Evolutionary conservation across 1,140 invertebrate species (phyloP).

Genomic region (Listronotus bonariensis): DNA sequence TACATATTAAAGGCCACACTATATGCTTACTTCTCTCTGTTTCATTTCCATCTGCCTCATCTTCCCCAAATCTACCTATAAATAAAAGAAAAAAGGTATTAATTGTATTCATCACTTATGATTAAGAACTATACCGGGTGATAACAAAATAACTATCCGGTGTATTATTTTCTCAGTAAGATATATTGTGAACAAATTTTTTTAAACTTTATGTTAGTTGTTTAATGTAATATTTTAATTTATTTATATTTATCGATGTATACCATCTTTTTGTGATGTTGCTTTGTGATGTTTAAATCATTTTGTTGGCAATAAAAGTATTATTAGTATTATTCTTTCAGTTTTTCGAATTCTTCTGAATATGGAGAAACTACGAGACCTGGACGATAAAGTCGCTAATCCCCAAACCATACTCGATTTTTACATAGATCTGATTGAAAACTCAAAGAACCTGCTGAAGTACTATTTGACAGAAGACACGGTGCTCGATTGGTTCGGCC

Average conservation of each 20-base stretch:
- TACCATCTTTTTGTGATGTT: no score
- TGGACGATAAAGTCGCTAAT: slow-evolving; percentile 27
- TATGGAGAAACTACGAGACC: slow-evolving; percentile 13
- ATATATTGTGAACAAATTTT: no score
- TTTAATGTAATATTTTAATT: no score
- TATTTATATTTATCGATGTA: no score
- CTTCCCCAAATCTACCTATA: slow-evolving; percentile 53
- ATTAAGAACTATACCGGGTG: no score
- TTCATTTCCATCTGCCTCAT: slow-evolving; percentile 42
- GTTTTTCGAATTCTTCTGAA: background rate
- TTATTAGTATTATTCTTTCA: no score
- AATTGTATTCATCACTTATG: no score
- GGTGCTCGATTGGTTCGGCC: slow-evolving; percentile 63
- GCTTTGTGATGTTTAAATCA: no score
- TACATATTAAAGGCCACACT: background rate
- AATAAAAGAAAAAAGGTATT: slow-evolving; percentile 22
- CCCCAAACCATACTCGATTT: slow-evolving; percentile 47
- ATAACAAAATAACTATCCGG: no score
- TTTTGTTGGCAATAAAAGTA: no score
- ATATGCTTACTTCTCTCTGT: slow-evolving; percentile 51
- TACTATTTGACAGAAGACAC: slow-evolving; percentile 61
- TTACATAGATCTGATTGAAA: slow-evolving; percentile 50
- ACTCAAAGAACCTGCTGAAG: slow-evolving; percentile 44
- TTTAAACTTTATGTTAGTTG: no score
- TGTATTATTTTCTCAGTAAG: no score